These are phyloP conservation scores for Zaprionus camerounensis DNA, from an alignment of 1,140 invertebrate species.

Conservation along the genomic window DNA sequence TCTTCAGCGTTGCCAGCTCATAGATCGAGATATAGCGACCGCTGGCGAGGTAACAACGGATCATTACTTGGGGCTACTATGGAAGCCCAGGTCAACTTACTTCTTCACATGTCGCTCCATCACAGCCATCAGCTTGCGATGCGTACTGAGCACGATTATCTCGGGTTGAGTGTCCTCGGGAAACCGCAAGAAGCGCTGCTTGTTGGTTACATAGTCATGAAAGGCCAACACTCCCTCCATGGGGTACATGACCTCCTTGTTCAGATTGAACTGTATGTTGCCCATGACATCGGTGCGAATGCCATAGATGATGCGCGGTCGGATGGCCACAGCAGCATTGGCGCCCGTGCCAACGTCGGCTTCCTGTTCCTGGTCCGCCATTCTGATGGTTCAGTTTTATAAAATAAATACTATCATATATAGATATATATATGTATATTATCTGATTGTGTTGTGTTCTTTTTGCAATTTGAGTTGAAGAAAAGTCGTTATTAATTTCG, in stretches of 20 bases:
- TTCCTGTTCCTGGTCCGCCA: slow-evolving; percentile 51
- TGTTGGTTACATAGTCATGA: slow-evolving; percentile 86
- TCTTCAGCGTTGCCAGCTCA: slow-evolving; percentile 86
- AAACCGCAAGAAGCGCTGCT: slow-evolving; percentile 84
- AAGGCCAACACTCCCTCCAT: slow-evolving; percentile 87
- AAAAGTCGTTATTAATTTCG: slow-evolving; percentile 55
- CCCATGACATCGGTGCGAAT: slow-evolving; percentile 86
- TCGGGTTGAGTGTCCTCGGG: slow-evolving; percentile 70
- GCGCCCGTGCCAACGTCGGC: not conserved
- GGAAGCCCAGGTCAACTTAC: slow-evolving; percentile 35
- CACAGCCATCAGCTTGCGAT: slow-evolving; percentile 76
- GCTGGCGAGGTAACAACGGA: slow-evolving; percentile 14
- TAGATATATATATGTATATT: slow-evolving; percentile 40
- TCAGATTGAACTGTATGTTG: slow-evolving; percentile 87
- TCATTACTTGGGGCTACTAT: too few relatives aligned
- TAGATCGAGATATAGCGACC: slow-evolving; percentile 85
- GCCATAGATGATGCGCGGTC: slow-evolving; percentile 86
- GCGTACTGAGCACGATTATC: slow-evolving; percentile 72
- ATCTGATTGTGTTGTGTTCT: slow-evolving; percentile 2
- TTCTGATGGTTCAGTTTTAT: slow-evolving; percentile 20
- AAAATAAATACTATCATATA: slow-evolving; percentile 60
- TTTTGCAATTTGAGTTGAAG: slow-evolving; percentile 18
- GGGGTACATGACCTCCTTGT: slow-evolving; percentile 88
- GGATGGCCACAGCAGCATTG: slow-evolving; percentile 69
- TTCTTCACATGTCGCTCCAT: slow-evolving; percentile 65